phyloP scores from a whole-genome alignment of 2,113 vertebrate species.

The Otocyon megalotis region DNA sequence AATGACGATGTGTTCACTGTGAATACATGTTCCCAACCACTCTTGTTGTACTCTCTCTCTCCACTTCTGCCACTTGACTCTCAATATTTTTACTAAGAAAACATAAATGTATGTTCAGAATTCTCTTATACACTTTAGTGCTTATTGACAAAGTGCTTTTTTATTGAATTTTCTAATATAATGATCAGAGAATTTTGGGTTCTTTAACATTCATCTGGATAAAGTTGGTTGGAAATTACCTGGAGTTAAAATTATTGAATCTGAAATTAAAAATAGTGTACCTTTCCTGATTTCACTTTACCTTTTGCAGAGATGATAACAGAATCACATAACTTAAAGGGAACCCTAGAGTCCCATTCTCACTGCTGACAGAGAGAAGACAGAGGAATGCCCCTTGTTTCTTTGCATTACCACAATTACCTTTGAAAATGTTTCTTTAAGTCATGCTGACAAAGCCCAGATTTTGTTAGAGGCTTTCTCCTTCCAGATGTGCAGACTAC shows the following conservation, averaged over 20 bases:
- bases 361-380: not conserved
- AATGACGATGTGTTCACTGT: not conserved
- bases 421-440: not conserved
- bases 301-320: not conserved
- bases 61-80: not conserved
- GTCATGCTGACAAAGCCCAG: not conserved
- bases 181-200: not conserved
- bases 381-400: not conserved
- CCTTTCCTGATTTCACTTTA: not conserved
- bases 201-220: not conserved
- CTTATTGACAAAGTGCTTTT: not conserved
- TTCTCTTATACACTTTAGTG: not conserved
- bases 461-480: not conserved
- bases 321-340: not conserved
- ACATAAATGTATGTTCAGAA: not conserved
- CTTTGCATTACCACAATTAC: not conserved
- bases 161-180: not conserved
- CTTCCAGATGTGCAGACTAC: not conserved
- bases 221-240: not conserved
- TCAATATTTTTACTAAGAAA: constrained; percentile 24
- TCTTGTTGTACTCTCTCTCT: not conserved
- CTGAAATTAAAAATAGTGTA: not conserved
- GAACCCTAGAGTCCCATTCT: not conserved
- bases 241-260: constrained; percentile 20
- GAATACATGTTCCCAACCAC: rapidly evolving